phyloP scores from a whole-genome alignment of 92 coral and sea anemone genomes.

The Phymanthus crucifer region DNA sequence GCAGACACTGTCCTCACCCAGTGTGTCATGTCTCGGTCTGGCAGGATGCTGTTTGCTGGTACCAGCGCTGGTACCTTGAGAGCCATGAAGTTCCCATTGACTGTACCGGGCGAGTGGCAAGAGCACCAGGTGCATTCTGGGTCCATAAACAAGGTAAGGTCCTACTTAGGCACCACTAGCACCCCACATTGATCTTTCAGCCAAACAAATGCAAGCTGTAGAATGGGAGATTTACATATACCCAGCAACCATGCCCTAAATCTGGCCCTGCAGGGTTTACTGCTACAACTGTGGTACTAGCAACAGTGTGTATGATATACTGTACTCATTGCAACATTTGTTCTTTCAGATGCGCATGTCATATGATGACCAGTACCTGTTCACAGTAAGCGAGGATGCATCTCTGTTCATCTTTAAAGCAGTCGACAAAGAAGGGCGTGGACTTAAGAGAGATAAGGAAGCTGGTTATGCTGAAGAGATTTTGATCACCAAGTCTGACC shows the following conservation, averaged over 20 bases:
- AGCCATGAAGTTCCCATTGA: conserved; percentile 96
- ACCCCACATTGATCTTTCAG: background rate
- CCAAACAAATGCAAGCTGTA: too few relatives aligned
- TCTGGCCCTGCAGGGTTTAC: too few relatives aligned
- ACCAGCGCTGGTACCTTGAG: conserved; percentile 92
- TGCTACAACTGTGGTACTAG: too few relatives aligned
- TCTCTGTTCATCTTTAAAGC: conserved; percentile 95
- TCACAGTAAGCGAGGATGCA: conserved; percentile 97
- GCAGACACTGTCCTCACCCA: conserved; percentile 87
- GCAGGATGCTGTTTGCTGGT: conserved; percentile 95
- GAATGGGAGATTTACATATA: too few relatives aligned
- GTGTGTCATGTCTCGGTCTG: conserved; percentile 98
- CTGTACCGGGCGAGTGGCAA: conserved; percentile 99
- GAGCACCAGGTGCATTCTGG: conserved; percentile 97
- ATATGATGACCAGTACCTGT: conserved; percentile 95
- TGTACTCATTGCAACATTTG: background rate
- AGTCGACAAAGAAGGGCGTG: conserved; percentile 97
- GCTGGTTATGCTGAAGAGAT: conserved; percentile 99
- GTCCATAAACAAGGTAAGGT: conserved; percentile 79
- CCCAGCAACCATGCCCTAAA: too few relatives aligned
- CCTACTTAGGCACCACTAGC: background rate
- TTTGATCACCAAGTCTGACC: conserved; percentile 93
- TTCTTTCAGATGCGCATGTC: conserved; percentile 96
- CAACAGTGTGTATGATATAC: background rate
- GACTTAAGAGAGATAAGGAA: conserved; percentile 95